Evolutionary conservation across 2,888 invertebrate genomes (phyloP).

Genomic region (Eupithecia subfuscata): DNA sequence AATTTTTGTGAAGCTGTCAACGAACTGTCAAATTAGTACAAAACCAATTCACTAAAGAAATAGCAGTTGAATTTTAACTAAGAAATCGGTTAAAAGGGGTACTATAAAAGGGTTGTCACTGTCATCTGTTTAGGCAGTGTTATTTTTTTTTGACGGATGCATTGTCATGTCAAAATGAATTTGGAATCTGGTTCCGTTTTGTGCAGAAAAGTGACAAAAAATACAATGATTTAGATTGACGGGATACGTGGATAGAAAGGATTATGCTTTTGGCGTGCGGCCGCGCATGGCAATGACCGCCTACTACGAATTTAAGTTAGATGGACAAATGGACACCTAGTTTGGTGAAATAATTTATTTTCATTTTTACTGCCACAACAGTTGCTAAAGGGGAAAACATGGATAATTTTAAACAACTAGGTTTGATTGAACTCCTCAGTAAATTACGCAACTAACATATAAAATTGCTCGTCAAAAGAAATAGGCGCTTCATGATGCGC

Average conservation of each 20-base stretch:
- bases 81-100: constrained; percentile 56
- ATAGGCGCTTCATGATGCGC: not conserved
- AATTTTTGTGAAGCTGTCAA: constrained; percentile 67
- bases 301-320: constrained; percentile 15
- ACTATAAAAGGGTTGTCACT: constrained; percentile 67
- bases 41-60: constrained; percentile 67
- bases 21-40: constrained; percentile 76
- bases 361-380: not conserved
- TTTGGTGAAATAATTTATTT: not conserved
- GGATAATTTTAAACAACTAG: too few relatives aligned
- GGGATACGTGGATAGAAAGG: constrained; percentile 28
- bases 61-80: constrained; percentile 72
- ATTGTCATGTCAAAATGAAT: constrained; percentile 64
- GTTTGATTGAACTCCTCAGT: not conserved
- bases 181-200: constrained; percentile 58
- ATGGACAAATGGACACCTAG: not conserved
- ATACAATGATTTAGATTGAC: constrained; percentile 51
- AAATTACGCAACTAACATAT: not conserved
- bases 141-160: constrained; percentile 71
- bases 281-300: constrained; percentile 34
- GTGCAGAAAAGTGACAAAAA: constrained; percentile 48
- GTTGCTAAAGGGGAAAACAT: not conserved
- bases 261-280: constrained; percentile 24
- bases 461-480: constrained; percentile 1
- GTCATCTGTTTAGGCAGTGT: constrained; percentile 49